Base-by-base conservation (phyloP, 1,140 invertebrate species). In the Goniozus legneri region DNA sequence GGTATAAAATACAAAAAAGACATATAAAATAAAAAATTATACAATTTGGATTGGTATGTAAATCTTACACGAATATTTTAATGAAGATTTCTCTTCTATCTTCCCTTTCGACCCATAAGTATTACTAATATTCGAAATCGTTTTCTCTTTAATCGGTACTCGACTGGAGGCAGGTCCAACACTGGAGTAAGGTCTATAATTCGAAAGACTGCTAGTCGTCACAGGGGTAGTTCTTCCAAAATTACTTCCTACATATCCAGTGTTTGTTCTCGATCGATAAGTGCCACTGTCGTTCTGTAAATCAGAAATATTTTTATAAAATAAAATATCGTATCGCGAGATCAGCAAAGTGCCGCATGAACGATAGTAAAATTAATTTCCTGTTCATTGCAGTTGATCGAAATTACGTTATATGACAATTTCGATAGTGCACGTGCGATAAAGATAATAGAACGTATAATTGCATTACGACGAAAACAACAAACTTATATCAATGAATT, bases 51-150 rank as follows among this genome's bases (percentile, higher is more conserved):
- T 22, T 41, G 8, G 21, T 8, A 20, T 20, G 32, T 32, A 3
- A 30, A 20, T 49, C 69, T 67, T 32, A 73, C 71, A 48, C 31
- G 64, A 58, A 58, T 62, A 73, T 56, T 71, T 72, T 22, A 65
- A 67, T 19, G 48, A 38, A 37, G 62, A 40, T 52, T 71, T 73
- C 46, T 75, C 72, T 2, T 60, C 62, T 22, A 50, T 12, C 48
- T 66, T 71, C 43, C 67, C 67, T 24, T 67, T 65, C 48, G 69
- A 73, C 12, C 56, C 49, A 46, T 62, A 67, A 36, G 58, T 54
- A 13, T 52, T 54, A 24, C 60, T 62, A 33, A 52, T 58, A 44
- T 59, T 54, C 20, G 57, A 58, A 37, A 65, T 52, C 33, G 48
- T 48, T 38, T 62, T 60, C 19, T 66, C 64, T 57, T 70, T 72